Conservation (phyloP, 2,113 vertebrate species). For the Gymnobelideus leadbeateri region DNA sequence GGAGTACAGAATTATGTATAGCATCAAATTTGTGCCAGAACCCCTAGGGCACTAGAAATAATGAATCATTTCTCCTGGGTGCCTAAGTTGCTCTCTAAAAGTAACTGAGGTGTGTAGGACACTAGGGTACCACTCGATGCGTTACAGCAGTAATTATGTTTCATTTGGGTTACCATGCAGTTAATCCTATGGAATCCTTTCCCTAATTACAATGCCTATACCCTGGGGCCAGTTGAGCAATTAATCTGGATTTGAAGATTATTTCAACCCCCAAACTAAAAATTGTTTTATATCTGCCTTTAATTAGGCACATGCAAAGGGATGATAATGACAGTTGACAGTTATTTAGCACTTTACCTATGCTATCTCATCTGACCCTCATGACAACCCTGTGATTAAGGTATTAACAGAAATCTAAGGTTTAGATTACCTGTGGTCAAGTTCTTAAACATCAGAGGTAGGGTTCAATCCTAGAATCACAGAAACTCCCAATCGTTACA, state of each 20-base stretch:
- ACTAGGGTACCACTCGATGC: background rate
- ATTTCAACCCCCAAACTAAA: background rate
- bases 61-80: conserved; percentile 8
- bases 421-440: background rate
- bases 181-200: conserved; percentile 1
- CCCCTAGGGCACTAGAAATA: background rate
- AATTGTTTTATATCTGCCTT: background rate
- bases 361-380: background rate
- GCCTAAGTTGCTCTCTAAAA: background rate
- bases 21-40: background rate
- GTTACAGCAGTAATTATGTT: background rate
- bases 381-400: background rate
- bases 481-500: background rate
- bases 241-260: background rate
- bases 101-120: conserved; percentile 3
- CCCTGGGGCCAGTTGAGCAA: background rate
- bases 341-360: background rate
- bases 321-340: background rate
- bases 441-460: background rate
- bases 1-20: background rate
- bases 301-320: background rate
- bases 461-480: background rate
- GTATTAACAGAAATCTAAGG: background rate
- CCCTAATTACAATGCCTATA: conserved; percentile 1
- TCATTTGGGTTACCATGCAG: conserved; percentile 8